Evolutionary conservation across 2,888 invertebrate species (phyloP).

Genomic region (Lepidochitona cinerea): DNA sequence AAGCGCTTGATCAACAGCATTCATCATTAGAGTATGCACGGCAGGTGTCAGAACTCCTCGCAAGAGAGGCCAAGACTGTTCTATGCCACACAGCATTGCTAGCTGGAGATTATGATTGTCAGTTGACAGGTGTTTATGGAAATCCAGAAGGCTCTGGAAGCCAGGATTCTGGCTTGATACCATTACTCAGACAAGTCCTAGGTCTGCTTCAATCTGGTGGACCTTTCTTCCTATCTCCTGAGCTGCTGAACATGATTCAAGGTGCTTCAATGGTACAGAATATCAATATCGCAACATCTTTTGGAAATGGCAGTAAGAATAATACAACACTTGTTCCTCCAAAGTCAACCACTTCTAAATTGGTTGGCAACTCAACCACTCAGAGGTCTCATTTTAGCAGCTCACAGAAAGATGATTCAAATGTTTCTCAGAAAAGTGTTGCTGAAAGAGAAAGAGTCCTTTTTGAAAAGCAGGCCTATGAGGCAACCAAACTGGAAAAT

Average conservation of each 20-base stretch:
- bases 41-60: constrained; percentile 58
- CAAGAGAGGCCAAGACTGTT: constrained; percentile 59
- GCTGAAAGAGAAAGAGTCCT: constrained; percentile 50
- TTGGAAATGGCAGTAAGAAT: no score
- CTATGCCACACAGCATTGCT: constrained; percentile 51
- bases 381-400: no score
- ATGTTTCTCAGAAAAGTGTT: constrained; percentile 31
- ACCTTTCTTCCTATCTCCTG: constrained; percentile 59
- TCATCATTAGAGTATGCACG: constrained; percentile 61
- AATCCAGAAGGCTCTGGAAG: constrained; percentile 47
- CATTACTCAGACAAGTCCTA: constrained; percentile 64
- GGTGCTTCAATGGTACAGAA: neutral
- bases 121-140: constrained; percentile 60
- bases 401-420: no score
- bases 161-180: constrained; percentile 61
- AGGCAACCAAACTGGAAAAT: constrained; percentile 64
- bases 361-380: no score
- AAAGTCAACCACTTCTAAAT: no score
- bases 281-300: neutral
- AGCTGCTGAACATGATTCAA: constrained; percentile 55
- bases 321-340: no score
- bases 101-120: constrained; percentile 65
- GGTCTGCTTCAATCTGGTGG: constrained; percentile 64
- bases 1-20: constrained; percentile 57
- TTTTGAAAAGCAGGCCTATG: constrained; percentile 65